A percentile compares a stretch with the other conserved stretches of the same genome.
phyloP scores from a whole-genome alignment of 2,888 invertebrate genomes.

The Caenorhabditis sp. region DNA sequence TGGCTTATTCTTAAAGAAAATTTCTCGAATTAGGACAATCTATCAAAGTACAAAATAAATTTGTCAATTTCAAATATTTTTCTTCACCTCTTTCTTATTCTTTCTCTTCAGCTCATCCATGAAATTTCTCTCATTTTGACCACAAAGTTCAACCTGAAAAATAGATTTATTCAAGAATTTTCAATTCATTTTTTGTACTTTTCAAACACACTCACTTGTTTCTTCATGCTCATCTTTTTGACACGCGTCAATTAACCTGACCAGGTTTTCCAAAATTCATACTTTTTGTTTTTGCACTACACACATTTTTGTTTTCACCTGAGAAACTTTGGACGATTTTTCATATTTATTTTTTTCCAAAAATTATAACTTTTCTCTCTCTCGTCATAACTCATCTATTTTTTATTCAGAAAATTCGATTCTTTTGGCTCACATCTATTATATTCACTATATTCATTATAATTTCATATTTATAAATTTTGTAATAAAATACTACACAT shows the following conservation, averaged over 20 bases:
- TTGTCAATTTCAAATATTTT: constrained; percentile 3
- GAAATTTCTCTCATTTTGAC: background rate
- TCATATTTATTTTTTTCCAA: background rate
- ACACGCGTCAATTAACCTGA: background rate
- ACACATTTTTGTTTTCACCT: background rate
- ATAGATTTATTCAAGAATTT: background rate
- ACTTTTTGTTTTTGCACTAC: background rate
- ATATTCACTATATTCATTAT: background rate
- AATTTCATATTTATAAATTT: background rate
- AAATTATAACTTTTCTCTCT: background rate
- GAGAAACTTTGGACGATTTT: background rate
- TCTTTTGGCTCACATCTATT: background rate
- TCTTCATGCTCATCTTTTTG: background rate
- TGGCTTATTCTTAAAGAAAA: constrained; percentile 28
- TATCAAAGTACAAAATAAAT: constrained; percentile 15
- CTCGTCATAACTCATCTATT: background rate
- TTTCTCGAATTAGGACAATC: constrained; percentile 16
- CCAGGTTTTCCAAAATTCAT: background rate
- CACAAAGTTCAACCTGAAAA: too few species aligned
- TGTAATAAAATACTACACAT: background rate
- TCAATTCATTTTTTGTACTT: background rate
- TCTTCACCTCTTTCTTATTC: background rate
- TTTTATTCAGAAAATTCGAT: constrained; percentile 1
- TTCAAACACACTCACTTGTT: background rate
- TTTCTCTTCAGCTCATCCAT: constrained; percentile 1